Evolutionary conservation across 2,888 invertebrate genomes (phyloP), one percentile per base, ranked within the genome.

Genomic region (Campaea margaritaria): DNA sequence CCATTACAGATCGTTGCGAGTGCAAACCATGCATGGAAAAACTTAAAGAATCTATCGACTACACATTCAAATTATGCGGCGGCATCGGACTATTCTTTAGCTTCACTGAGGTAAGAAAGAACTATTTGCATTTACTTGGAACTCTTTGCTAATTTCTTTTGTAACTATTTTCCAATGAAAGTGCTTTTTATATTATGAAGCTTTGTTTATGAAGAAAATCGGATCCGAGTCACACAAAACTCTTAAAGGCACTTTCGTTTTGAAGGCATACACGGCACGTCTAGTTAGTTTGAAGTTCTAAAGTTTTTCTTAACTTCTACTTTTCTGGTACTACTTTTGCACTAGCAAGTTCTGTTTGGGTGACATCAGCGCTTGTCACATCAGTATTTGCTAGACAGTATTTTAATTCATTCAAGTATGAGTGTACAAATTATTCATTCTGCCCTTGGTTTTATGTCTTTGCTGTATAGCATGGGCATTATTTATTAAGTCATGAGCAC

Each of bases 51-150:
- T 96, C 95, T 28, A 97, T 98, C 73, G 95, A 96, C 78, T 95
- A 96, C 82, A 98, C 97, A 0, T 97, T 98, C 80, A 97, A 97
- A 82, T 93, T 97, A 14, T 97, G 97, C 73, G 99, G 99, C 47
- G 97, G 97, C 62, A 96, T 99, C 75, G 98, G 98, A 57, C 93
- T 99, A 27, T 98, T 99, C 93, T 99, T 99, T 93, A 98, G 98
- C 82, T 99, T 99, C 81, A 98, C 98, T 46, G 99, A 99, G 97
- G 99, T 98, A 94, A 93, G 90, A 43, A 34, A 0, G 7, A 38
- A 44, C 31, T 13, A 10, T 36, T 27, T 27, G 2, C 10, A 38
- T 50, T 14, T 34, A 34, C 36, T 41, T 16, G 14, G 44, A 14
- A 43, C 1, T 43, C 21, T 39, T 55, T 47, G 13, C 13, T 31